Conservation (phyloP, 2,797 vertebrate genomes). For the Brachymystax lenok region DNA sequence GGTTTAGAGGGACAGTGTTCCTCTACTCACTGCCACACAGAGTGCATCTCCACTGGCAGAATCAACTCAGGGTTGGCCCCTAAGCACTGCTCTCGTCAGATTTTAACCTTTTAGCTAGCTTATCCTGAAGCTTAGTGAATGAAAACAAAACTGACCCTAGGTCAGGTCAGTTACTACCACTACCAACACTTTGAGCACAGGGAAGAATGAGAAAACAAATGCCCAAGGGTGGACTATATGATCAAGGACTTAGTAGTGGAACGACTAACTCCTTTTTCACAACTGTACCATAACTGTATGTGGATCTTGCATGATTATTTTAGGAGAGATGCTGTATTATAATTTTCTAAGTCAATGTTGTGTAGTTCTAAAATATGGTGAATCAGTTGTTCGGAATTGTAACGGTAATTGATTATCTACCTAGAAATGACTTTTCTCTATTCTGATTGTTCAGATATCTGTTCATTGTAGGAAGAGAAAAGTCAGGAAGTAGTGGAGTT, state of each 20-base stretch:
- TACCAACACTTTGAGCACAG: too few species aligned
- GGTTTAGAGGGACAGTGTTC: slow-evolving; percentile 38
- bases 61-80: neutral
- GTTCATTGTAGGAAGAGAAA: neutral
- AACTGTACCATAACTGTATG: neutral
- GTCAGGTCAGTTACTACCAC: neutral
- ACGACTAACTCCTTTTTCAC: neutral
- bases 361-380: neutral
- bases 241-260: neutral
- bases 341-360: neutral
- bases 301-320: neutral
- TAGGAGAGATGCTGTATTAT: neutral
- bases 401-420: too few species aligned
- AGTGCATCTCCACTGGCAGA: neutral
- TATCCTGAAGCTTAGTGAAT: neutral
- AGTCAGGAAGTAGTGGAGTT: neutral
- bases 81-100: neutral
- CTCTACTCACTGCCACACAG: slow-evolving; percentile 16
- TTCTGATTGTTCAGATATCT: too few species aligned
- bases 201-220: too few species aligned
- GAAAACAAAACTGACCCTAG: neutral
- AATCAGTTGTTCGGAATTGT: neutral
- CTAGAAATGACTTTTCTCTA: too few species aligned
- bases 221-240: too few species aligned
- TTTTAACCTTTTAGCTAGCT: neutral